phyloP scores from a whole-genome alignment of 2,113 vertebrate species.

The Cyprinodon tularosa region DNA sequence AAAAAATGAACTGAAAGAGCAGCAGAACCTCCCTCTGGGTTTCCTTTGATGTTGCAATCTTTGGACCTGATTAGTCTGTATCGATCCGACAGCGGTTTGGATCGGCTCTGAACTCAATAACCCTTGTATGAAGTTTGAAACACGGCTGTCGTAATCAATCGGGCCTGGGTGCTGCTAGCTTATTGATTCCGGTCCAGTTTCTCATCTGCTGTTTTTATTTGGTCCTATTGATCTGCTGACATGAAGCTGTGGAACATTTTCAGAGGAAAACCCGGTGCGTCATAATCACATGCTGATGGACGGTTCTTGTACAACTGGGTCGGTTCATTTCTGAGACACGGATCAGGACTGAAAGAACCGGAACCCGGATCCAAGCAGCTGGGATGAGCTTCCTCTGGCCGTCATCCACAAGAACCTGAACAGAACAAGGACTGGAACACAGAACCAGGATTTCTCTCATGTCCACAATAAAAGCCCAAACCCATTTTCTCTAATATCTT shows the following conservation, averaged over 20 bases:
- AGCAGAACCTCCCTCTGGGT: too few relatives aligned
- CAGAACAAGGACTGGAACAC: too few relatives aligned
- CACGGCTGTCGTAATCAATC: background rate
- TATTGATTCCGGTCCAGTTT: background rate
- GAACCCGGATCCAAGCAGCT: too few relatives aligned
- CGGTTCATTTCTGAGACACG: too few relatives aligned
- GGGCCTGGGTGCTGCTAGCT: background rate
- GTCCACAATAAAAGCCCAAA: background rate
- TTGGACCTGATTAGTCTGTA: background rate
- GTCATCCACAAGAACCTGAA: too few relatives aligned
- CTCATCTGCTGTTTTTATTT: background rate
- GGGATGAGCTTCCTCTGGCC: too few relatives aligned
- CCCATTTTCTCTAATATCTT: too few relatives aligned
- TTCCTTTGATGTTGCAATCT: background rate
- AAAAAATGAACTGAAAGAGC: too few relatives aligned
- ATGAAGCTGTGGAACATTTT: background rate
- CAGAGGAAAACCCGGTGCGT: background rate
- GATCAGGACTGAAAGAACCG: too few relatives aligned
- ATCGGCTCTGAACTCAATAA: background rate
- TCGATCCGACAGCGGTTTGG: background rate
- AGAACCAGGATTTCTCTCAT: too few relatives aligned
- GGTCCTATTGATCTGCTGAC: background rate
- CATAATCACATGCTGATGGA: too few relatives aligned
- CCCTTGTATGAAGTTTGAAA: background rate
- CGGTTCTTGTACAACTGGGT: too few relatives aligned